phyloP scores from a whole-genome alignment of 2,113 vertebrate species.

The Paramormyrops kingsleyae region DNA sequence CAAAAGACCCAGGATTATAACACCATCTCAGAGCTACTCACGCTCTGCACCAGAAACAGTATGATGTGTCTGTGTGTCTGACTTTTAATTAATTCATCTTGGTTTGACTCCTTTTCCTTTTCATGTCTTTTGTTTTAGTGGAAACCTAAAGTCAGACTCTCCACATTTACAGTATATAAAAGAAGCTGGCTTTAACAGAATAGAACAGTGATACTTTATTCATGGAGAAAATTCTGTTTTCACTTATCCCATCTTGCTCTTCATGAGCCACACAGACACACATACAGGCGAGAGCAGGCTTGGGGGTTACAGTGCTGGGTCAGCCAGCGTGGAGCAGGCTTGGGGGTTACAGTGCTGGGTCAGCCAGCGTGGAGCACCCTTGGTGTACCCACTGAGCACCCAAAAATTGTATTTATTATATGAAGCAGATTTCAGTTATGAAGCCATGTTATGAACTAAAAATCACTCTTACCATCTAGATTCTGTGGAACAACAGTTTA shows the following conservation, averaged over 20 bases:
- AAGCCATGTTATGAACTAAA: neutral
- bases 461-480: neutral
- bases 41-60: neutral
- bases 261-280: neutral
- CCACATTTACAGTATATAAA: neutral
- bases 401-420: neutral
- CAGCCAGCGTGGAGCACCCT: neutral
- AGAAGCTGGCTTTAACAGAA: neutral
- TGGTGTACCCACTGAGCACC: neutral
- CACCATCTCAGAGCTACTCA: neutral
- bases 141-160: neutral
- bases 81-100: neutral
- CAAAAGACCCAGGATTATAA: neutral
- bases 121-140: neutral
- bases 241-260: neutral
- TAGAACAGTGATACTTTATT: neutral
- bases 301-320: neutral
- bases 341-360: neutral
- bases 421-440: neutral
- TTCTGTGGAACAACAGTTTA: neutral
- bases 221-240: neutral
- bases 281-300: neutral
- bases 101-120: neutral
- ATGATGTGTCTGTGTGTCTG: neutral
- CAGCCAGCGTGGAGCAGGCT: neutral